These are phyloP conservation scores for Tapirus terrestris DNA, from an alignment of 2,113 vertebrate species.

Conservation along the genomic window DNA sequence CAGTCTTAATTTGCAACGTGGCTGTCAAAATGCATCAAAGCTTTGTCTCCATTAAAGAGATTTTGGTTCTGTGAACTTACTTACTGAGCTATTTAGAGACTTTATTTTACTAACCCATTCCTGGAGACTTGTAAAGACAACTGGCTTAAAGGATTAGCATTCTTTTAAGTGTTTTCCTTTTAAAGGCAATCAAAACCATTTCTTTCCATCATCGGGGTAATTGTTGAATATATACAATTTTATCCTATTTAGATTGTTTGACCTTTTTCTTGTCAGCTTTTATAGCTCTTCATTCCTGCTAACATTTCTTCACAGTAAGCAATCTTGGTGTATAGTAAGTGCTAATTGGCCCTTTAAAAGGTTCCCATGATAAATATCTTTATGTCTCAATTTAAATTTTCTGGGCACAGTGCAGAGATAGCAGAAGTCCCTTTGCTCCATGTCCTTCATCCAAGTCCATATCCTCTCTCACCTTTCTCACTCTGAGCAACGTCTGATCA, in stretches of 20 bases:
- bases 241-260: conserved; percentile 63
- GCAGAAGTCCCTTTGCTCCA: conserved; percentile 47
- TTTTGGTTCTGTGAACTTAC: conserved; percentile 18
- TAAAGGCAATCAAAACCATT: conserved; percentile 38
- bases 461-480: background rate
- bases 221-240: conserved; percentile 44
- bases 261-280: conserved; percentile 68
- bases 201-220: conserved; percentile 11
- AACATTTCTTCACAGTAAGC: conserved; percentile 65
- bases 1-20: conserved; percentile 52
- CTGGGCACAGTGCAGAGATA: background rate
- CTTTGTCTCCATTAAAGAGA: conserved; percentile 22
- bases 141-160: conserved; percentile 62
- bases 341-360: conserved; percentile 71
- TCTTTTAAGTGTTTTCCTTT: conserved; percentile 59
- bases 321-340: conserved; percentile 61
- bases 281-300: conserved; percentile 48
- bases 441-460: background rate
- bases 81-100: conserved; percentile 50
- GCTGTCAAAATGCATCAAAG: conserved; percentile 49
- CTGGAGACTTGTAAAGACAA: conserved; percentile 55
- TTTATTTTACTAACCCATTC: conserved; percentile 16
- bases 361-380: conserved; percentile 67
- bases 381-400: conserved; percentile 58
- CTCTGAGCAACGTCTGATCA: background rate